These are phyloP conservation scores for Pseudopleuronectes americanus DNA, from an alignment of 2,797 vertebrate species.

Conservation along the genomic window DNA sequence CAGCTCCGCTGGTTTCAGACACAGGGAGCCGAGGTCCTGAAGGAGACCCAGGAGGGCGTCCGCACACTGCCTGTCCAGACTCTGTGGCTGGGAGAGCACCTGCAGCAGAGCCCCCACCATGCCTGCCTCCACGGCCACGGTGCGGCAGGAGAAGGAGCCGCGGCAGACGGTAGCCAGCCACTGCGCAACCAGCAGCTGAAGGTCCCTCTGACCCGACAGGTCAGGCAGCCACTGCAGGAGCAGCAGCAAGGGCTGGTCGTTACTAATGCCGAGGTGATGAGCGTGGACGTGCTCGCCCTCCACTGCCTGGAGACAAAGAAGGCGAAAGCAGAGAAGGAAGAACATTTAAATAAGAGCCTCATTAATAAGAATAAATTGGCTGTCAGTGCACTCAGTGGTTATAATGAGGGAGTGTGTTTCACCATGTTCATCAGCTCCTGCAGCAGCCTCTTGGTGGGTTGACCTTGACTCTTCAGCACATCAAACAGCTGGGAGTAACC, in stretches of 20 bases:
- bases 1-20: slow-evolving; percentile 89
- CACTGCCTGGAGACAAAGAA: slow-evolving; percentile 84
- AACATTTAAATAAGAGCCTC: slow-evolving; percentile 31
- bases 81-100: slow-evolving; percentile 81
- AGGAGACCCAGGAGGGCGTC: slow-evolving; percentile 90
- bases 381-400: slow-evolving; percentile 12
- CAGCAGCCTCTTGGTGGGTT: slow-evolving; percentile 90
- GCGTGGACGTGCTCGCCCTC: slow-evolving; percentile 88
- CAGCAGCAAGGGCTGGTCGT: slow-evolving; percentile 93
- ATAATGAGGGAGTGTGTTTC: slow-evolving; percentile 55
- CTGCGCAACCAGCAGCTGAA: slow-evolving; percentile 89
- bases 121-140: slow-evolving; percentile 91
- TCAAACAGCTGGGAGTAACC: slow-evolving; percentile 95
- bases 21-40: slow-evolving; percentile 89
- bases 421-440: slow-evolving; percentile 99
- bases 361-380: slow-evolving; percentile 26
- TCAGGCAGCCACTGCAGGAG: slow-evolving; percentile 92
- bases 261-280: slow-evolving; percentile 86
- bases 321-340: background rate
- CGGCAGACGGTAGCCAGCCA: slow-evolving; percentile 90
- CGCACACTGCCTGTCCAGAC: slow-evolving; percentile 85
- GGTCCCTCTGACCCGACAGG: slow-evolving; percentile 82
- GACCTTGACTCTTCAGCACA: slow-evolving; percentile 93
- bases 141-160: slow-evolving; percentile 89
- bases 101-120: slow-evolving; percentile 88